Evolutionary conservation across 2,797 vertebrate genomes (phyloP).

Genomic region (Coccyzus lansbergi): DNA sequence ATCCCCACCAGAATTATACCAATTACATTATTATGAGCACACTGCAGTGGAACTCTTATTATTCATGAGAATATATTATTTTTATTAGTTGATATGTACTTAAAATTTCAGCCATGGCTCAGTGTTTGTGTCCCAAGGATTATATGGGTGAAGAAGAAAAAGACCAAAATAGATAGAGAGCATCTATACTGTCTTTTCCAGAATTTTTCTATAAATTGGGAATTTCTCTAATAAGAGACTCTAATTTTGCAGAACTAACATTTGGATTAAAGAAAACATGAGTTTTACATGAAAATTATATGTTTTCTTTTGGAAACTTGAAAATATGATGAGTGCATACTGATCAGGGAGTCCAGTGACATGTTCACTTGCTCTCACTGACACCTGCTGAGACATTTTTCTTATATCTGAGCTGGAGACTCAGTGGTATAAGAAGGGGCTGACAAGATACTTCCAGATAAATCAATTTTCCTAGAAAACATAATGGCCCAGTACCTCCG

Average conservation of each 20-base stretch:
- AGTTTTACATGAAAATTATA: not conserved
- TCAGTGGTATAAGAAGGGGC: not conserved
- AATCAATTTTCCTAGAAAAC: not conserved
- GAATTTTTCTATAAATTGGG: not conserved
- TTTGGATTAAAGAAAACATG: not conserved
- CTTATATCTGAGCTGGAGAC: not conserved
- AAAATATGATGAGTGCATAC: not conserved
- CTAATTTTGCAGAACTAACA: not conserved
- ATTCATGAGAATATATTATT: conserved; percentile 11
- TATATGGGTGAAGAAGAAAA: not conserved
- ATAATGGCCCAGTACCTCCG: not conserved
- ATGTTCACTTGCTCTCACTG: not conserved
- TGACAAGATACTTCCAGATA: not conserved
- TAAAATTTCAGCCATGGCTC: not conserved
- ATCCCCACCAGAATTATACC: not conserved
- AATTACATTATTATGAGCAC: conserved; percentile 37
- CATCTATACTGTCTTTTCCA: not conserved
- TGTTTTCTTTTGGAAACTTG: not conserved
- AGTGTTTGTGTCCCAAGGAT: not conserved
- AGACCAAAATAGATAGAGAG: not conserved
- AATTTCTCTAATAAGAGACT: not conserved
- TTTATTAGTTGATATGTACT: conserved; percentile 23
- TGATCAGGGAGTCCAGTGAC: not conserved
- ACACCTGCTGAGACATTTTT: not conserved
- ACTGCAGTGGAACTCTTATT: not conserved